Evolutionary conservation across 2,888 invertebrate genomes (phyloP).

Genomic region (Conomelus anceps): DNA sequence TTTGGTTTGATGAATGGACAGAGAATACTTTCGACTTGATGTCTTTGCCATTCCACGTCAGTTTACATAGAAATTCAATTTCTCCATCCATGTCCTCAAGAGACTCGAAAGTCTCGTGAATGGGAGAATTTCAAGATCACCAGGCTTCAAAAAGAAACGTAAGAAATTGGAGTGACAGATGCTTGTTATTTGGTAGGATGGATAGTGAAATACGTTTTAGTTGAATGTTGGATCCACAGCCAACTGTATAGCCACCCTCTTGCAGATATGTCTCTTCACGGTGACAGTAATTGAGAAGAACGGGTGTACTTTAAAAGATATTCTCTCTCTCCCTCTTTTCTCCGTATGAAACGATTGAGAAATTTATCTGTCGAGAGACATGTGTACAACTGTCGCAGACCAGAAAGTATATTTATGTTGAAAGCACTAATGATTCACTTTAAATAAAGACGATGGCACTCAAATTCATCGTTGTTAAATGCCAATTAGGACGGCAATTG

Average conservation of each 20-base stretch:
- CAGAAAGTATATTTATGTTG: background rate
- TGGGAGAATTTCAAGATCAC: background rate
- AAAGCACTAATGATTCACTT: background rate
- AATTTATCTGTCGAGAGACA: background rate
- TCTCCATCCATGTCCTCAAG: background rate
- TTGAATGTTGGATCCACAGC: background rate
- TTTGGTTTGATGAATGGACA: background rate
- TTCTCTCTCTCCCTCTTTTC: background rate
- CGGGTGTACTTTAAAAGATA: background rate
- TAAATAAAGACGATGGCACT: background rate
- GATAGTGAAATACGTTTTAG: background rate
- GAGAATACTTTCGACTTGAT: background rate
- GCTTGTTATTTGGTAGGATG: background rate
- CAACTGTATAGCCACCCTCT: too few species aligned
- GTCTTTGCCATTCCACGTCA: background rate
- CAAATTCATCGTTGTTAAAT: background rate
- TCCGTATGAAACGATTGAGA: background rate
- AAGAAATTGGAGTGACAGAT: background rate
- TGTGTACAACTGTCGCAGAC: background rate
- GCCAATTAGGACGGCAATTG: background rate
- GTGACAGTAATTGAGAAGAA: background rate
- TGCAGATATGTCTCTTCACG: background rate
- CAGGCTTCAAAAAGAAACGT: background rate
- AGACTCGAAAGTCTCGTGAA: background rate
- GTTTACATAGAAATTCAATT: background rate